Base-by-base conservation (phyloP, 2,797 vertebrate species). In the Discoglossus pictus region DNA sequence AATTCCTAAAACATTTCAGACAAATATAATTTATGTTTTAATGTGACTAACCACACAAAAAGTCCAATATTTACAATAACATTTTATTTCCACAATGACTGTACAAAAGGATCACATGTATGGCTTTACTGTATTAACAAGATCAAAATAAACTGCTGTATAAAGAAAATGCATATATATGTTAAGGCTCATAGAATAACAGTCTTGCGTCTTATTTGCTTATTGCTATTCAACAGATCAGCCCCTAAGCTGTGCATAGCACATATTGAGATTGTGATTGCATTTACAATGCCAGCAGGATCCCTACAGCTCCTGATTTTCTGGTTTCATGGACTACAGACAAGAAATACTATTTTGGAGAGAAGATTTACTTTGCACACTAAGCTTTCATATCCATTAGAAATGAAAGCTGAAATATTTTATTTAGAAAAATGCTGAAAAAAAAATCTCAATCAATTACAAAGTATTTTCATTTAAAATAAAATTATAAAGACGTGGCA, bases 1-100 rank as follows among this genome's bases (percentile, higher is more conserved):
- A 39, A 44, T 59, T 66, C 51, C 43, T 58, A 42, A 48, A 66
- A 58, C 53, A 34, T 17, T 53, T 11, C 18, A 21, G 23, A 21
- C 40, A 16, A 59, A 36, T 40, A 43, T 63, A 47, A 36, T 63
- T 47, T 36, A 63, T 53, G 39, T 65, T 42, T 18, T 34, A 50
- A 50, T 35, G 60, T 50, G n/a, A 59, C 46, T 51, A 51, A 59
- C 17, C 34, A 56, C 23, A 63, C 39, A 44, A 20, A 53, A 61
- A 48, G 34, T 50, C 24, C 36, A 40, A 50, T 43, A 58, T 21
- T 38, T 58, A 51, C 35, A 47, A 55, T 35, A 65, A 58, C 23
- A 69, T 31, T 34, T 50, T 62, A 56, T 63, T 68, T 68, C 58
- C 60, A 70, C 43, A 71, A 50, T 50, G 24, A 56, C 43, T 56